Evolutionary conservation across 2,113 vertebrate genomes (phyloP).

Genomic region (Ceyx cyanopectus): DNA sequence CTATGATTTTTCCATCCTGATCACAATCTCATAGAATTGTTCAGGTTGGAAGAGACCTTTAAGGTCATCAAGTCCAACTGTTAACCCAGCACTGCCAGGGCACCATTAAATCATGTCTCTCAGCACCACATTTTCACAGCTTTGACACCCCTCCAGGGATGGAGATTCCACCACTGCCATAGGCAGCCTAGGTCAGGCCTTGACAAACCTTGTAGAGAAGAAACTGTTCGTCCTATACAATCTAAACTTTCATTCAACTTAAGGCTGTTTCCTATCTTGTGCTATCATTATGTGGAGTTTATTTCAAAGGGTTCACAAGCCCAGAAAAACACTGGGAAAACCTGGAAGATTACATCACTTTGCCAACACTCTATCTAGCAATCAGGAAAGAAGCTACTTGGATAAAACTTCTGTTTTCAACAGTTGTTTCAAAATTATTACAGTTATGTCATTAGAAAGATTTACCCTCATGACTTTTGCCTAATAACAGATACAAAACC

Average conservation of each 20-base stretch:
- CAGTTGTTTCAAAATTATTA: not conserved
- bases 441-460: not conserved
- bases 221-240: not conserved
- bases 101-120: too few species aligned
- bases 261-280: not conserved
- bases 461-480: not conserved
- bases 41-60: not conserved
- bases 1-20: not conserved
- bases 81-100: not conserved
- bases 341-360: accelerated
- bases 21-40: not conserved
- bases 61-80: not conserved
- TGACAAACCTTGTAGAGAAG: not conserved
- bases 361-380: accelerated
- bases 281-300: not conserved
- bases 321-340: not conserved
- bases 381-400: not conserved
- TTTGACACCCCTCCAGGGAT: not conserved
- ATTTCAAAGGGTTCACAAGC: not conserved
- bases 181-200: not conserved
- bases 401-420: not conserved
- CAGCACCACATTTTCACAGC: not conserved
- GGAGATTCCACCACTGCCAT: not conserved
- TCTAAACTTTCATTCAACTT: not conserved
- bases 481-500: not conserved